A percentile compares a stretch with the other conserved stretches of the same genome.
Conservation (phyloP, 23 tunicate genomes). For the Trididemnum miniatum region DNA sequence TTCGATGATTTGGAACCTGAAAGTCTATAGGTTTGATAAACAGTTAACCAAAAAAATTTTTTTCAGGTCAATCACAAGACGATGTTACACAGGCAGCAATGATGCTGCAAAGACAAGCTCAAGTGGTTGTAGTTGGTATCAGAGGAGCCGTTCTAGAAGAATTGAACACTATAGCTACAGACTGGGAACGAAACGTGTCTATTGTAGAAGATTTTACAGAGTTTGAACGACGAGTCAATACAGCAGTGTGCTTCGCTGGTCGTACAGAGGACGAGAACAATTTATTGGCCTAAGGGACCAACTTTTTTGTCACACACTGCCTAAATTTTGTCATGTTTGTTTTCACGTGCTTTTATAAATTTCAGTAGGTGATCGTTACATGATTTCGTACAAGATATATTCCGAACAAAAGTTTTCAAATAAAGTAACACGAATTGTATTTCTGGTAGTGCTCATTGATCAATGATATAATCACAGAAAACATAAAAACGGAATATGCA, state of each 20-base stretch:
- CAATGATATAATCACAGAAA: too few species aligned
- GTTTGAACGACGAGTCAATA: not conserved
- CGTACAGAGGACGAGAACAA: constrained; percentile 4
- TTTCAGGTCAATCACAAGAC: constrained; percentile 41
- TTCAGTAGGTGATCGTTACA: too few species aligned
- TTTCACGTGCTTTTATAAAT: too few species aligned
- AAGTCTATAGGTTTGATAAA: too few species aligned
- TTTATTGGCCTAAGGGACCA: too few species aligned
- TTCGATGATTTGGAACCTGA: too few species aligned
- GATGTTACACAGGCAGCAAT: constrained; percentile 19
- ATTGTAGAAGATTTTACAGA: constrained; percentile 26
- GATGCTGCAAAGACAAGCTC: constrained; percentile 5
- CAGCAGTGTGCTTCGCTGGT: constrained; percentile 48
- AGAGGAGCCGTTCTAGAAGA: constrained; percentile 14
- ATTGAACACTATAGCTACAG: constrained; percentile 36
- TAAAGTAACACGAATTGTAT: not conserved
- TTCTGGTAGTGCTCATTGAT: not conserved
- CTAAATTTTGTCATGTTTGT: too few species aligned
- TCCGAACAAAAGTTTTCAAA: not conserved
- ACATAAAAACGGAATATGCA: too few species aligned
- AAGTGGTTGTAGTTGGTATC: constrained; percentile 61
- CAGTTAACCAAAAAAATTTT: not conserved
- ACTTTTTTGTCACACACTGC: too few species aligned
- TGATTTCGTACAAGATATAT: too few species aligned
- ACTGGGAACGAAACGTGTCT: constrained; percentile 5